Percentiles rank a stretch among this genome's conserved stretches.
Evolutionary conservation across 2,113 vertebrate species (phyloP).

Genomic region (Syngnathus typhle): DNA sequence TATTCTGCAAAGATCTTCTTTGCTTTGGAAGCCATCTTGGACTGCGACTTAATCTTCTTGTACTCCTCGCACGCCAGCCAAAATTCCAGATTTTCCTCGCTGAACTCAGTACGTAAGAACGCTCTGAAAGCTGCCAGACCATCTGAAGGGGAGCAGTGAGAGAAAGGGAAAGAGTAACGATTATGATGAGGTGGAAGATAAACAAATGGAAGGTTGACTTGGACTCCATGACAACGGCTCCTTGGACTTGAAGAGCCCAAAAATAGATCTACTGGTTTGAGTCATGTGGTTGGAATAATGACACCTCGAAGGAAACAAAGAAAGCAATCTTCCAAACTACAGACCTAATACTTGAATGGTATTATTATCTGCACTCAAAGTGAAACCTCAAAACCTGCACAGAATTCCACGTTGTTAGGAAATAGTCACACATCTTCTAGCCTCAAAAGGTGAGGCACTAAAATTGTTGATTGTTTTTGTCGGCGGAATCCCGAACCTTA

Average conservation of each 20-base stretch:
- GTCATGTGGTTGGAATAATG: constrained; percentile 47
- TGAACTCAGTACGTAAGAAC: constrained; percentile 95
- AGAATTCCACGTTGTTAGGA: background rate
- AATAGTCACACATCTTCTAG: background rate
- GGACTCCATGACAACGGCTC: constrained; percentile 55
- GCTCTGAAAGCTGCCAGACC: constrained; percentile 92
- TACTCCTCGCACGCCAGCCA: constrained; percentile 98
- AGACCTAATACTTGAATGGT: background rate
- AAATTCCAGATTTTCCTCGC: constrained; percentile 98
- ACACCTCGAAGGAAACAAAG: constrained; percentile 1
- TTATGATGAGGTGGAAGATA: background rate
- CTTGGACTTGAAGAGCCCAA: constrained; percentile 32
- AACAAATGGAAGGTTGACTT: constrained; percentile 40
- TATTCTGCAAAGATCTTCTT: constrained; percentile 95
- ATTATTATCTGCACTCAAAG: background rate
- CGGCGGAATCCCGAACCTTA: background rate
- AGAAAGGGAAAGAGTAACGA: constrained; percentile 9
- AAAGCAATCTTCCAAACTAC: background rate
- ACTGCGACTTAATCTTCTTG: constrained; percentile 94
- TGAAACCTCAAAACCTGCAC: background rate
- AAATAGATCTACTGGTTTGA: constrained; percentile 52
- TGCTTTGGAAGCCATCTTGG: constrained; percentile 94
- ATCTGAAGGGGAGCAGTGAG: constrained; percentile 68
- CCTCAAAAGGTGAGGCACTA: background rate
- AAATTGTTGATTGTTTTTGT: background rate